Percentiles rank a stretch among this genome's conserved stretches.
These are phyloP conservation scores for Salarias fasciatus DNA, from an alignment of 2,797 vertebrate species.

Conservation along the genomic window DNA sequence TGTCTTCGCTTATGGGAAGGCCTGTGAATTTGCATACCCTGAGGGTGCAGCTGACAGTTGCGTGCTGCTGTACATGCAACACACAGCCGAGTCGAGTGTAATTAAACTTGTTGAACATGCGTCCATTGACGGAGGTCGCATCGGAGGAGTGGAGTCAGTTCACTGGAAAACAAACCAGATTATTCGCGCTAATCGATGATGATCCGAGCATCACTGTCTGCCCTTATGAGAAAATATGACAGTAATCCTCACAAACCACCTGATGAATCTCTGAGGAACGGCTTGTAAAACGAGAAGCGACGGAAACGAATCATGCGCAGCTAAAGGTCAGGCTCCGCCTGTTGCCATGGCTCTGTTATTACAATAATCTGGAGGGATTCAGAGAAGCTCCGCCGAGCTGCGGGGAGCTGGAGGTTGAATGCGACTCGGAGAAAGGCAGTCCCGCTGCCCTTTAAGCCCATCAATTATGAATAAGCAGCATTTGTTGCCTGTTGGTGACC, in stretches of 20 bases:
- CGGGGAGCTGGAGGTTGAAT: constrained; percentile 25
- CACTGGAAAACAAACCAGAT: not conserved
- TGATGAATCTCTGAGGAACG: too few relatives aligned
- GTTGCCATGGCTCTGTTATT: constrained; percentile 6
- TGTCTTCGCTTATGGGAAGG: constrained; percentile 26
- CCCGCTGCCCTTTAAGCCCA: constrained; percentile 55
- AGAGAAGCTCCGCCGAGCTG: constrained; percentile 7
- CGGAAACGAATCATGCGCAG: constrained; percentile 16
- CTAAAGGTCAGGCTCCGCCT: constrained; percentile 25
- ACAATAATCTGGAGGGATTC: constrained; percentile 23
- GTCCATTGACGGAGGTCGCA: constrained; percentile 7
- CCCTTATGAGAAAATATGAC: too few relatives aligned
- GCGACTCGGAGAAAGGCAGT: constrained; percentile 15
- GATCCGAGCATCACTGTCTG: too few relatives aligned
- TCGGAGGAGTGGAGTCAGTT: constrained; percentile 10
- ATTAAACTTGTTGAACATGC: constrained; percentile 43
- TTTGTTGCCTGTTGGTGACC: constrained; percentile 28
- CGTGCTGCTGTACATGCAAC: constrained; percentile 43
- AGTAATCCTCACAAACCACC: too few relatives aligned
- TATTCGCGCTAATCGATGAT: too few relatives aligned
- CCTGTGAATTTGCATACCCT: constrained; percentile 43
- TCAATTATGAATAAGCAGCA: constrained; percentile 65
- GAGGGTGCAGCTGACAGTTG: constrained; percentile 31
- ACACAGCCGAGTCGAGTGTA: constrained; percentile 10
- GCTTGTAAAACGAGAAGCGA: not conserved